Base-by-base conservation (phyloP, 2,797 vertebrate species). In the Dicrostonyx torquatus region DNA sequence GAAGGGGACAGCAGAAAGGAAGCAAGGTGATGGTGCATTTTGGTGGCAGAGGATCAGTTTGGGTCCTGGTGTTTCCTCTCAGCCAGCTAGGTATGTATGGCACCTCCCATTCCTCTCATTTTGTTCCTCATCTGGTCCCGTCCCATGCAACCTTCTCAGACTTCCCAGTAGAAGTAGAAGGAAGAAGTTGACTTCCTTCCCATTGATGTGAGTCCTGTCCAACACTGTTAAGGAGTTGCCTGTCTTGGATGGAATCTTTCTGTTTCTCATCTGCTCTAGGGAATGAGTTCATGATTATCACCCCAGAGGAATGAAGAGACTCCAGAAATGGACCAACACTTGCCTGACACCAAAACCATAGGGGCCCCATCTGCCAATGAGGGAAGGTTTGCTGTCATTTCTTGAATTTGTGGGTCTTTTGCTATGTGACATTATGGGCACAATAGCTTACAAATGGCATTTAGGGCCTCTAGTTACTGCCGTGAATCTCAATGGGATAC, bases 361-460 rank as follows among this genome's bases (percentile, higher is more conserved):
- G 20, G 62, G 70, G 50, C 78, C 62, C 6, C 40, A 13, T 53
- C 88, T 84, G 10, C 70, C 86, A 60, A 29, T 17, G 48, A 90
- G 75, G 43, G 29, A 88, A 58, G 37, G 34, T 50, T 53, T 45
- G 48, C 22, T 89, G 73, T 62, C 84, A 60, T 24, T 60, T 37
- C 55, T 15, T 34, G 62, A 90, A 24, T 53, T 68, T 70, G 14
- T 2, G 18, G 68, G 20, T 70, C 91, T 77, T 95, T 96, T 93
- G 83, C 87, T 95, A 77, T 62, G n/a, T 1, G 84, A 58, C 31
- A 20, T 85, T 85, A 93, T 85, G 29, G 26, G 34, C 82, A 86
- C 73, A 45, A 43, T 70, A 66, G 53, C 84, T 90, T 94, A 95
- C 89, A 58, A 45, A 96, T 79, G 72, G 80, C 15, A 60, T 40